phyloP scores from a whole-genome alignment of 2,888 invertebrate genomes.

The Sturmia bella region DNA sequence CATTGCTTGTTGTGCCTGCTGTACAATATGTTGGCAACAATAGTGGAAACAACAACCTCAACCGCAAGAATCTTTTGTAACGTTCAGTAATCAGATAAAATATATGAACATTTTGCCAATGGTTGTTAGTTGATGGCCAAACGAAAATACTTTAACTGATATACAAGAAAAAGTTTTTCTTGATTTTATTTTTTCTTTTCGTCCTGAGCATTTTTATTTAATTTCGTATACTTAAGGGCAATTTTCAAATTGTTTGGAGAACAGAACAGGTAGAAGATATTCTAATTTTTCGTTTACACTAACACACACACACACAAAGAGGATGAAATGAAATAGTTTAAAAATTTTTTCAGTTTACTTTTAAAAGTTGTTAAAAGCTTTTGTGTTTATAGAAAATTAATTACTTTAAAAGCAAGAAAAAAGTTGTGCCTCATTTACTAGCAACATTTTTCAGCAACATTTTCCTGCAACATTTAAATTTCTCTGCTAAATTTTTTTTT shows the following conservation, averaged over 20 bases:
- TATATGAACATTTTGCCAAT: conserved; percentile 57
- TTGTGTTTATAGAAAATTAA: no score
- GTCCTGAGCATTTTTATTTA: conserved; percentile 55
- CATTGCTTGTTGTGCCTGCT: conserved; percentile 17
- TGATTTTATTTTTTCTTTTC: conserved; percentile 37
- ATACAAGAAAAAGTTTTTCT: conserved; percentile 41
- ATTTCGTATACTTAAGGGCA: conserved; percentile 15
- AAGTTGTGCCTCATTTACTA: no score
- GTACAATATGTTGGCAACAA: conserved; percentile 58
- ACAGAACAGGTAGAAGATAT: no score
- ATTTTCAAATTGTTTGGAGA: background rate
- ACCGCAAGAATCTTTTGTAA: conserved; percentile 41
- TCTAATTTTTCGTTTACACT: no score
- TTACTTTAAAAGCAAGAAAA: no score
- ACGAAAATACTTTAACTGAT: conserved; percentile 37
- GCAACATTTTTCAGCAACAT: no score
- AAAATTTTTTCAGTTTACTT: no score
- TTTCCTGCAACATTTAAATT: no score
- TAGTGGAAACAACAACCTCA: conserved; percentile 40
- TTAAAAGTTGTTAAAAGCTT: no score
- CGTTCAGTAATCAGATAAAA: conserved; percentile 62
- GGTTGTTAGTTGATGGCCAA: conserved; percentile 53
- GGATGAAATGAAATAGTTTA: no score
- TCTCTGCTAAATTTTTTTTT: no score
- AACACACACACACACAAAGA: no score